Evolutionary conservation across 2,888 invertebrate genomes (phyloP).

Genomic region (Lasiommata megera): DNA sequence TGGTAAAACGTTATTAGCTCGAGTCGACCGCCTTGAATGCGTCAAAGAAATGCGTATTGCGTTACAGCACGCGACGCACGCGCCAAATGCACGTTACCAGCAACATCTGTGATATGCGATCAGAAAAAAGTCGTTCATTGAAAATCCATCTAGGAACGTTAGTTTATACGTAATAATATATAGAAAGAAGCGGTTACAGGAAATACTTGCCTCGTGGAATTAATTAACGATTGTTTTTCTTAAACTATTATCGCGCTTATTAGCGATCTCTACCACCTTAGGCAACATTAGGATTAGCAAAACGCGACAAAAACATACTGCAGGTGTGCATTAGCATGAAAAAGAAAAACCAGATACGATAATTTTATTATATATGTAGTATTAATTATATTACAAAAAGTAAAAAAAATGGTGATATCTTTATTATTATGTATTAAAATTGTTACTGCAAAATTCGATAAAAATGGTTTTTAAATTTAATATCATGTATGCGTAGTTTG

Average conservation of each 20-base stretch:
- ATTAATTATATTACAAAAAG: too few relatives aligned
- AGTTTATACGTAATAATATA: background rate
- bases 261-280: background rate
- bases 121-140: background rate
- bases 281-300: too few relatives aligned
- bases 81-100: background rate
- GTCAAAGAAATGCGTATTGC: background rate
- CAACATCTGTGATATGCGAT: background rate
- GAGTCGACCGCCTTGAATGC: background rate
- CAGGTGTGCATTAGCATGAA: too few relatives aligned
- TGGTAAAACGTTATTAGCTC: too few relatives aligned
- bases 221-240: background rate
- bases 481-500: too few relatives aligned
- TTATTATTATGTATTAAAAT: too few relatives aligned
- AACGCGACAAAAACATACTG: too few relatives aligned
- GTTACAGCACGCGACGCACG: background rate
- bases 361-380: too few relatives aligned
- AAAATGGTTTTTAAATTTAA: too few relatives aligned
- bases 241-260: background rate
- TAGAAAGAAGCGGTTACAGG: background rate
- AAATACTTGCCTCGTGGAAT: background rate
- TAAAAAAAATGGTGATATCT: too few relatives aligned
- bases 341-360: too few relatives aligned
- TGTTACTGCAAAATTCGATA: too few relatives aligned
- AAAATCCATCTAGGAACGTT: background rate